Base-by-base conservation (phyloP, 2,888 invertebrate species). In the Clepsis dumicolana region DNA sequence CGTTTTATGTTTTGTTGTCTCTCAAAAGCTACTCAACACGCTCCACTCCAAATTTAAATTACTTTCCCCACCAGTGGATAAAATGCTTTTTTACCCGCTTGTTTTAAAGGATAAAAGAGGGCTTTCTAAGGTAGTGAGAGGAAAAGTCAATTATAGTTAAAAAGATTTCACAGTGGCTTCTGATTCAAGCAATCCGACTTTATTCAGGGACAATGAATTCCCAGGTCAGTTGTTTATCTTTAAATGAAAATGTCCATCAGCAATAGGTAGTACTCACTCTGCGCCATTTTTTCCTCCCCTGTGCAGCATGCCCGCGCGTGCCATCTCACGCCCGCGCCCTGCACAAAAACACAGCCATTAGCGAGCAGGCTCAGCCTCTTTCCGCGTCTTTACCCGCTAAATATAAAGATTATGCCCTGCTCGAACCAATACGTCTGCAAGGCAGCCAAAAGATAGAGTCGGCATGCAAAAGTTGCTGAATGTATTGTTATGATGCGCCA, bases 251-350 rank as follows among this genome's bases (percentile, higher is more conserved):
- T 44, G 44, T 18, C 44, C 18, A 44, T 18, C 44, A 44, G 44
- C 8, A 56, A 35, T 56, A 56, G 14, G 1, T 41, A 25, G 59
- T 87, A 95, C 96, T 96, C 90, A 96, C 96, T 96, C 96, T 85
- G 96, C 95, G 93, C 95, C 95, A 92, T 96, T 95, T 94, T 95
- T 96, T 91, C 95, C 95, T 86, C 94, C 94, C 94, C 95, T 95
- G 94, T 96, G 96, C 94, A 96, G 95, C 95, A 96, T 96, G 87
- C 96, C 96, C 94, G 96, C 95, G 92, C 95, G 95, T 93, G 96
- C 96, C 96, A 96, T 96, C 94, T 95, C 95, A 95, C 94, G 94
- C 93, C 91, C 88, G 88, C 89, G 87, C 87, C 89, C 95, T 95
- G 92, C 72, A 91, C 91, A 88, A 88, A 83, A 83, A 71, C 65